Conservation (phyloP, 2,888 invertebrate genomes). For the Crocallis elinguaria region DNA sequence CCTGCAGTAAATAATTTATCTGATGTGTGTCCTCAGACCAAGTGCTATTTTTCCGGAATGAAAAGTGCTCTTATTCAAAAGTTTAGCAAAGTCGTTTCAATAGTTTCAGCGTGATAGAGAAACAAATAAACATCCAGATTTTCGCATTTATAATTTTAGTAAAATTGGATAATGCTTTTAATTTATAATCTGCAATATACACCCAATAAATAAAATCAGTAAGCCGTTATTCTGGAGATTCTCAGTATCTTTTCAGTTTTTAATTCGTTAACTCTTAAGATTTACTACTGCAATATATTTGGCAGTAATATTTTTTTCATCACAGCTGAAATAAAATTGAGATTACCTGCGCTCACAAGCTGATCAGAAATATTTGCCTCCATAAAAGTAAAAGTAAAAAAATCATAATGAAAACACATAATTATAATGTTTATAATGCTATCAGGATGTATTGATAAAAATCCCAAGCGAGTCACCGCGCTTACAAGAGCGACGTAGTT, state of each 20-base stretch:
- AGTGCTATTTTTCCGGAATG: too few species aligned
- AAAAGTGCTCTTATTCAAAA: too few species aligned
- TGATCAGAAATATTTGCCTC: slow-evolving; percentile 11
- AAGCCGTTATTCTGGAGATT: neutral
- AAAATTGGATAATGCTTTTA: neutral
- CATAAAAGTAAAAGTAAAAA: too few species aligned
- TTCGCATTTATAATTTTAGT: neutral
- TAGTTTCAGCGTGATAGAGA: too few species aligned
- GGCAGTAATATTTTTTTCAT: slow-evolving; percentile 2
- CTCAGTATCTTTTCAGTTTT: slow-evolving; percentile 4
- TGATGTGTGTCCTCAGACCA: too few species aligned
- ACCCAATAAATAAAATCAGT: slow-evolving; percentile 2
- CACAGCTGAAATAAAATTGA: slow-evolving; percentile 10
- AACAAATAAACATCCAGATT: neutral
- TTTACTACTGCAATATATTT: neutral
- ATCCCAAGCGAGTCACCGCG: neutral
- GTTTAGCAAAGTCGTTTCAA: too few species aligned
- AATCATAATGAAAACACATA: neutral
- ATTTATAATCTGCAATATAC: neutral
- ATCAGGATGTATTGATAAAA: neutral
- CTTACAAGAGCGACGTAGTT: slow-evolving; percentile 2
- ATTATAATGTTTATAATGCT: neutral
- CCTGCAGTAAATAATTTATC: too few species aligned
- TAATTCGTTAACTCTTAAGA: slow-evolving; percentile 6
- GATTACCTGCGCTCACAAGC: slow-evolving; percentile 14